Evolutionary conservation across 2,113 vertebrate genomes (phyloP), one percentile per base, ranked within the genome.

Genomic region (Aegithalos caudatus): DNA sequence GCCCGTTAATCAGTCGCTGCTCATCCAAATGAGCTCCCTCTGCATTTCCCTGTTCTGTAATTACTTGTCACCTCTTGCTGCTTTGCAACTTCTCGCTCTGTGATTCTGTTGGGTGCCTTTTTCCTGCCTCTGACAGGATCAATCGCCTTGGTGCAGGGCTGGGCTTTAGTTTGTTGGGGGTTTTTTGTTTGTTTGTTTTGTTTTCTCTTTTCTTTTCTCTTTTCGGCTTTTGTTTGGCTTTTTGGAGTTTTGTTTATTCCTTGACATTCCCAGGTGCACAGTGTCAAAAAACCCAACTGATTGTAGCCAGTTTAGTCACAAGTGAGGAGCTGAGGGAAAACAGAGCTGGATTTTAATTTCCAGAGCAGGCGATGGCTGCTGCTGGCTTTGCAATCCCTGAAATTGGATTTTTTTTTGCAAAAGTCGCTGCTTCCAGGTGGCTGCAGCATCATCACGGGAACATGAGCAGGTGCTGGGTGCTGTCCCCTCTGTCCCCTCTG

Each of bases 31-130:
- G 91, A 96, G 86, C 14, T 95, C 73, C 92, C 74, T 66, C 51
- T 90, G 62, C 86, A 7, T 96, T 94, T 95, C 76, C 95, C 95
- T 94, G 88, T 45, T 93, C 95, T 71, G 31, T 95, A 97, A 97
- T 97, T 94, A 94, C 96, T 97, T 97, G 97, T 97, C 96, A 96
- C 86, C 92, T 86, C 40, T 70, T 88, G 88, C 95, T 90, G 88
- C 35, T 91, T 81, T 88, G 93, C 94, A 96, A 88, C 94, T 96
- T 85, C 56, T 66, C 66, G 6, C 54, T 90, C 95, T 50, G 76
- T 86, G 92, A 22, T 94, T 93, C 87, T 48, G 64, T n/a, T 86
- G 27, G 71, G 92, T 87, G 86, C 35, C 35, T 88, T 45, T 50
- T 29, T 1, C 78, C 65, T 37, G 51, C 71, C 33, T 58, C 58